Base-by-base conservation (phyloP, 2,888 invertebrate species). In the Xestia rhomboidea region DNA sequence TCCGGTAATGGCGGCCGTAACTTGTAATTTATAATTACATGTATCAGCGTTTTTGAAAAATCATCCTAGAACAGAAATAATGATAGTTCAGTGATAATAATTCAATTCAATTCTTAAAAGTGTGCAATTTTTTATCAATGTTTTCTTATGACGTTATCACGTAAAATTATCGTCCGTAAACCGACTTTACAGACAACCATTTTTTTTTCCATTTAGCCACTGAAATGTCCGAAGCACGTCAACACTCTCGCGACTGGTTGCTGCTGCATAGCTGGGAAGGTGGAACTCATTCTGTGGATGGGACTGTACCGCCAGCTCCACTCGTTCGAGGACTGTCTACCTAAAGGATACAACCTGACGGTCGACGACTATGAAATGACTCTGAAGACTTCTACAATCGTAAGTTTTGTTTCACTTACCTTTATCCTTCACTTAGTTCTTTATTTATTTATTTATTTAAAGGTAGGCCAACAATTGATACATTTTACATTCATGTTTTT, bases 151-250 rank as follows among this genome's bases (percentile, higher is more conserved):
- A n/a, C n/a, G n/a, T n/a, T n/a, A n/a, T n/a, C n/a, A n/a, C n/a
- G n/a, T n/a, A n/a, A n/a, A n/a, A n/a, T n/a, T n/a, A n/a, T n/a
- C n/a, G n/a, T n/a, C n/a, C n/a, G n/a, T n/a, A n/a, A n/a, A n/a
- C n/a, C n/a, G n/a, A n/a, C n/a, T n/a, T n/a, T n/a, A n/a, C n/a
- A n/a, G n/a, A n/a, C n/a, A n/a, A n/a, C n/a, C n/a, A n/a, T n/a
- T n/a, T n/a, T n/a, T 68, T 27, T 21, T 30, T 60, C 30, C 27
- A 93, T 92, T n/a, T 87, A 97, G 97, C 96, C 96, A 24, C 69
- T 95, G 49, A 95, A 93, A 85, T 97, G 97, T 81, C 81, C 89
- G 1, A 97, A 96, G 66, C 94, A 96, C 87, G 68, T 94, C 88
- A 91, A 89, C 75, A 86, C 95, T 2, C 66, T 89, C 87, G 69